These are phyloP conservation scores for Hippoglossus hippoglossus DNA, from an alignment of 2,797 vertebrate species.

Conservation along the genomic window DNA sequence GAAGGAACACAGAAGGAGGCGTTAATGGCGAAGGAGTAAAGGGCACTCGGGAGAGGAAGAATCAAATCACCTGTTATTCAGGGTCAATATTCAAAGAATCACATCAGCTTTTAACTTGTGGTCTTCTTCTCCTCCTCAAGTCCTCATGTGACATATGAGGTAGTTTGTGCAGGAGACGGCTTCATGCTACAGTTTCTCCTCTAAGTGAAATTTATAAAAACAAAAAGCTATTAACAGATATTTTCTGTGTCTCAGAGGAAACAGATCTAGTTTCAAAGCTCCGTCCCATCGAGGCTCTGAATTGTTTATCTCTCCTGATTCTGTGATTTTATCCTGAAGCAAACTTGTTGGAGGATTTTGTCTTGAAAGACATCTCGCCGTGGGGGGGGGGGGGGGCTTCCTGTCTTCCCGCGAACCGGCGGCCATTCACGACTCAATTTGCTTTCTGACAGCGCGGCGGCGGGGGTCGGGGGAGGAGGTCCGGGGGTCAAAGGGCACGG, in stretches of 20 bases:
- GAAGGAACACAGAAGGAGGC: background rate
- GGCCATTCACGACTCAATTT: constrained; percentile 32
- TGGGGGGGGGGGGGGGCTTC: background rate
- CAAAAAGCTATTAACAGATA: too few species aligned
- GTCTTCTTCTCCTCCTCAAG: too few species aligned
- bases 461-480: background rate
- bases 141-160: too few species aligned
- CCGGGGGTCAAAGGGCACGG: constrained; percentile 22
- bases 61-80: too few species aligned
- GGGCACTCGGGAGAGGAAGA: background rate
- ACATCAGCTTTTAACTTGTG: too few species aligned
- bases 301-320: background rate
- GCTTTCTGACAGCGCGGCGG: background rate
- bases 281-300: too few species aligned
- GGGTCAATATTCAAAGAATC: too few species aligned
- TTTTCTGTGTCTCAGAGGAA: too few species aligned
- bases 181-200: too few species aligned
- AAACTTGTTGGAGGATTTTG: constrained; percentile 30
- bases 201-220: too few species aligned
- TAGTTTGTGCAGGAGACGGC: too few species aligned
- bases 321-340: constrained; percentile 16
- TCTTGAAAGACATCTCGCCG: background rate
- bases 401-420: constrained; percentile 8
- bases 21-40: background rate
- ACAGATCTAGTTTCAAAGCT: too few species aligned